Conservation (phyloP, 2,888 invertebrate genomes). For the Sarcophaga variegata region DNA sequence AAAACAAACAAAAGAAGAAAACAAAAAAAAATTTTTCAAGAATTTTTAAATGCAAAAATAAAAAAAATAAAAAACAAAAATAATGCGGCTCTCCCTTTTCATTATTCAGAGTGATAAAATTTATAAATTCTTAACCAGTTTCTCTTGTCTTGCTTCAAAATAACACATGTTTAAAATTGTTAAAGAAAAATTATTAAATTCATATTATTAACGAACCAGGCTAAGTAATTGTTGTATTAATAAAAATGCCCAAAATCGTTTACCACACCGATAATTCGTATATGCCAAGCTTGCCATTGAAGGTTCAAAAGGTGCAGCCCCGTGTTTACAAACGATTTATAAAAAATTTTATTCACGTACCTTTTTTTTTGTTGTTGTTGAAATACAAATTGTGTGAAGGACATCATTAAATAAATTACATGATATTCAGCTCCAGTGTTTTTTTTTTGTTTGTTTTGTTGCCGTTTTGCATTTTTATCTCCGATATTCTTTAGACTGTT, state of each 20-base stretch:
- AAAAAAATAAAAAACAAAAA: no score
- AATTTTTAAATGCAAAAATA: not conserved
- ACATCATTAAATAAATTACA: slow-evolving; percentile 46
- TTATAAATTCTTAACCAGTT: not conserved
- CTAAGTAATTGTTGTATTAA: not conserved
- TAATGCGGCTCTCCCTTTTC: no score
- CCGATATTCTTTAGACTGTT: not conserved
- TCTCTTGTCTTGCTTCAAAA: not conserved
- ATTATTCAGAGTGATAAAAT: not conserved
- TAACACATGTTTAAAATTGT: not conserved
- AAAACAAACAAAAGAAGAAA: not conserved
- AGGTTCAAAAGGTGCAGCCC: slow-evolving; percentile 57
- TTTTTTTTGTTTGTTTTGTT: not conserved
- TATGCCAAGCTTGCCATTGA: slow-evolving; percentile 41
- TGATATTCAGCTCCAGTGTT: not conserved
- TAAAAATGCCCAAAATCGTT: not conserved
- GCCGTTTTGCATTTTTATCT: slow-evolving; percentile 22
- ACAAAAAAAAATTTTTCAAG: no score
- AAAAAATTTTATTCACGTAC: slow-evolving; percentile 51
- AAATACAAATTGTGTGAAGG: slow-evolving; percentile 63
- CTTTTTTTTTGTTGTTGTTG: slow-evolving; percentile 10
- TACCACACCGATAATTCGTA: not conserved
- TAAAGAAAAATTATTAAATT: not conserved
- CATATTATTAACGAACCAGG: not conserved
- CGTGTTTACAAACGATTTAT: not conserved